Conservation (phyloP, 2,113 vertebrate species). For the Hepsetus odoe region DNA sequence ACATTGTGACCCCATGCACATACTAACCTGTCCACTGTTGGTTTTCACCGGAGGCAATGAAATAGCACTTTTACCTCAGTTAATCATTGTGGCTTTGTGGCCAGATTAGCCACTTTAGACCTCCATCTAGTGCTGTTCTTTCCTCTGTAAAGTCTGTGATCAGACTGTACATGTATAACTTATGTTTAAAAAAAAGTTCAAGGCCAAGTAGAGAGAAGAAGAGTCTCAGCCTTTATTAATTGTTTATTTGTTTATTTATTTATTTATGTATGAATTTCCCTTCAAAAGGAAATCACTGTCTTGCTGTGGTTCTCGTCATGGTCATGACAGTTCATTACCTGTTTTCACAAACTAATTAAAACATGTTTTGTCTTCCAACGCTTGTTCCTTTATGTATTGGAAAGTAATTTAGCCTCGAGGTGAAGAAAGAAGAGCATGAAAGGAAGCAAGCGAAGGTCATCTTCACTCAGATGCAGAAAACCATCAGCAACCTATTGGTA, state of each 20-base stretch:
- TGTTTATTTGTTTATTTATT: not conserved
- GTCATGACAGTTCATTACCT: constrained; percentile 50
- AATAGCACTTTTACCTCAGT: constrained; percentile 51
- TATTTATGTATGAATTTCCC: constrained; percentile 38
- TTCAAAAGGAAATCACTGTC: not conserved
- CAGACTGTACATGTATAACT: not conserved
- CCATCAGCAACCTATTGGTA: constrained; percentile 38
- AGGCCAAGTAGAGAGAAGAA: not conserved
- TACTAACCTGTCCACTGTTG: constrained; percentile 63
- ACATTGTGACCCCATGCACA: constrained; percentile 63
- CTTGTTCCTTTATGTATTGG: constrained; percentile 50
- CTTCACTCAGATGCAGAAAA: constrained; percentile 2
- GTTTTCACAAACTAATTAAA: constrained; percentile 48
- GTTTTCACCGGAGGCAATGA: constrained; percentile 56
- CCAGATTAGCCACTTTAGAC: constrained; percentile 49
- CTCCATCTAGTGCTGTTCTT: constrained; percentile 6
- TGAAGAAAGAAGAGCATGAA: constrained; percentile 15
- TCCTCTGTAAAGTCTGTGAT: not conserved
- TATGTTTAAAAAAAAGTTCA: not conserved
- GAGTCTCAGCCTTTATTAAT: not conserved
- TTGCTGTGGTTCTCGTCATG: constrained; percentile 25
- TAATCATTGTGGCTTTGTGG: constrained; percentile 72
- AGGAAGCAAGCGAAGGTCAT: constrained; percentile 37
- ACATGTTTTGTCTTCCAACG: constrained; percentile 18
- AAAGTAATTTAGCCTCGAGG: constrained; percentile 18